Evolutionary conservation across 1,140 invertebrate species (phyloP), one percentile per base, ranked within the genome.

Genomic region (Eumeta japonica): DNA sequence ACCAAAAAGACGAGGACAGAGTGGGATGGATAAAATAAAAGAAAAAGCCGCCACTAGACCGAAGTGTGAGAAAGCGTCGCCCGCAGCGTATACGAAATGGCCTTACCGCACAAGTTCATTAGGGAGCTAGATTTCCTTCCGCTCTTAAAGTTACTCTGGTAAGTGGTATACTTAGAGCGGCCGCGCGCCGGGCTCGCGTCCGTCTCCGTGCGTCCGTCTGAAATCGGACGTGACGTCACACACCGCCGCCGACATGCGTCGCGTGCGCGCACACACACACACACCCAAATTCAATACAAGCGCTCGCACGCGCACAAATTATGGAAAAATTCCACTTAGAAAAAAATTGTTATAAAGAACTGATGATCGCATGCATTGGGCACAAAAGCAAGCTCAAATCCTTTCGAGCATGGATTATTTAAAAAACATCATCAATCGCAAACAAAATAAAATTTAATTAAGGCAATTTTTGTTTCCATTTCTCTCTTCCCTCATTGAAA

Each of bases 101-200:
- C 81, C 86, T 92, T 91, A 92, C 89, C 89, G 81, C 87, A 89
- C 82, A 92, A 83, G 85, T 92, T 91, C 88, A 91, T 90, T 81
- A 92, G 83, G 72, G 89, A 92, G 83, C 87, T 90, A 78, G 88
- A 91, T 81, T 92, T 92, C 83, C 88, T 85, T 70, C 87, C 81
- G 55, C 71, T 64, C 77, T 85, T 86, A 86, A 86, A 85, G 83
- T 85, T 77, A 77, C 57, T 86, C 84, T 86, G 84, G 83, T 85
- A 86, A 81, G 83, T 85, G 74, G 83, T 79, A 81, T 86, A 87
- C 84, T 87, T 87, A 83, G 83, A 82, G 78, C 84, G 82, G 81
- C 84, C 83, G 80, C 84, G 84, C 77, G 82, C 76, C 75, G 84
- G 81, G 73, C 78, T 5, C n/a, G 84, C 82, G 78, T 86, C 81